A percentile compares a stretch with the other conserved stretches of the same genome.
Conservation (phyloP, 2,797 vertebrate genomes). For the Enteromius afrohamiltoni region DNA sequence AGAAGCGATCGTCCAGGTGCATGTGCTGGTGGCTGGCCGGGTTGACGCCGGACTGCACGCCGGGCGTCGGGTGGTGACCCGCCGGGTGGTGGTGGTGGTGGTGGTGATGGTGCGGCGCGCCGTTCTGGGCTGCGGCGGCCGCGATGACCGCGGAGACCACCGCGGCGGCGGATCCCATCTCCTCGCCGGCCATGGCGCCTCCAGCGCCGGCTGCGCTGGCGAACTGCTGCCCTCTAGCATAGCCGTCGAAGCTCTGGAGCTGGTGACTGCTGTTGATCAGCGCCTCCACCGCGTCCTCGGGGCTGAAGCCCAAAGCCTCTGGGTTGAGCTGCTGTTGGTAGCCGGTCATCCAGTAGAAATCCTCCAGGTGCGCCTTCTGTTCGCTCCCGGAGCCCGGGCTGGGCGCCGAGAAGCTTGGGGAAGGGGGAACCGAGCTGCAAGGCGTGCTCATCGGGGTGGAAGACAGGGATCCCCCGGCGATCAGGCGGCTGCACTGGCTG, state of each 20-base stretch:
- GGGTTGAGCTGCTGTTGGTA: conserved; percentile 97
- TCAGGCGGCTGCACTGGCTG: conserved; percentile 98
- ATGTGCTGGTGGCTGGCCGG: conserved; percentile 78
- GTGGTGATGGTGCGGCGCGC: conserved; percentile 88
- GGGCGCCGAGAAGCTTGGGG: conserved; percentile 98
- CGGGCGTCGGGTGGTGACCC: conserved; percentile 62
- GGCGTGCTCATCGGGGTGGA: conserved; percentile 99
- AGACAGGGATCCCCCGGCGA: conserved; percentile 98
- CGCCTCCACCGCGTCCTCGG: conserved; percentile 97
- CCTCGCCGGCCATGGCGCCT: conserved; percentile 86
- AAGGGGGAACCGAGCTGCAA: conserved; percentile 98
- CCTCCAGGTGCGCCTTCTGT: conserved; percentile 97
- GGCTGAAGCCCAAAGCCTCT: conserved; percentile 96
- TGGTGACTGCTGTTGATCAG: conserved; percentile 96
- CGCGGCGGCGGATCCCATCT: conserved; percentile 92
- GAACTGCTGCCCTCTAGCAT: conserved; percentile 90
- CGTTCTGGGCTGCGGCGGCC: conserved; percentile 91
- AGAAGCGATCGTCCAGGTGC: conserved; percentile 94
- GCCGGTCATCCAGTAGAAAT: conserved; percentile 99
- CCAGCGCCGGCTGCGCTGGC: conserved; percentile 82
- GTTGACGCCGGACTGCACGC: conserved; percentile 70
- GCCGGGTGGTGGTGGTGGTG: conserved; percentile 81
- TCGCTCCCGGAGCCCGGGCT: conserved; percentile 96
- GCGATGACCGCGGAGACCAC: conserved; percentile 96
- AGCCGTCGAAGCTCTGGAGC: conserved; percentile 95